Evolutionary conservation across 1,140 invertebrate species (phyloP).

Genomic region (Heliothis virescens): DNA sequence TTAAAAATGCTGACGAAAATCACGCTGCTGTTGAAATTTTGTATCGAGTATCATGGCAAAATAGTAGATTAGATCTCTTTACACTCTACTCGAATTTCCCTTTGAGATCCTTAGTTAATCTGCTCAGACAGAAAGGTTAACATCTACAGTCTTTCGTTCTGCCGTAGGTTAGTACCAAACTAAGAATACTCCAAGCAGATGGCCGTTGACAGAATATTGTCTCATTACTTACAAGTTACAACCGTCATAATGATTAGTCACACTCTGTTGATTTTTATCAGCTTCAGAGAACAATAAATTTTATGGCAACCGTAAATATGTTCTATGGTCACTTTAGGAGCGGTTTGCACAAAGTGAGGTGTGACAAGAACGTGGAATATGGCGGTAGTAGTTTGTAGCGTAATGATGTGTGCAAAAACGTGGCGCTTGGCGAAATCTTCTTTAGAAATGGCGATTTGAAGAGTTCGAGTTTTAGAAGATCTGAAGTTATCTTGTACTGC

Average conservation of each 20-base stretch:
- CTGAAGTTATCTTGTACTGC: too few relatives aligned
- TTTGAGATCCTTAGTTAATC: too few relatives aligned
- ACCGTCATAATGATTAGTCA: constrained; percentile 1
- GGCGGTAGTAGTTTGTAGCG: not conserved
- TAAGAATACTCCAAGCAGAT: not conserved
- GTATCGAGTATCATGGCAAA: not conserved
- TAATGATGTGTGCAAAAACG: not conserved
- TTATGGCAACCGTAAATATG: not conserved
- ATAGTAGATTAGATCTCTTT: too few relatives aligned
- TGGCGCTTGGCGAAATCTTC: not conserved
- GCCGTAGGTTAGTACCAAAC: not conserved
- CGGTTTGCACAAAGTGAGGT: too few relatives aligned
- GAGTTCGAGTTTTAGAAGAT: too few relatives aligned
- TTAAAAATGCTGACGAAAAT: not conserved
- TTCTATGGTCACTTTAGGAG: constrained; percentile 2
- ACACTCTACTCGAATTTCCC: too few relatives aligned
- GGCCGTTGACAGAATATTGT: not conserved
- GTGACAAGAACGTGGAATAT: too few relatives aligned
- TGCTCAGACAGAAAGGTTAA: not conserved
- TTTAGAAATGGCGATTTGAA: too few relatives aligned
- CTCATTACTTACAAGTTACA: constrained; percentile 2
- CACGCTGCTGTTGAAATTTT: not conserved
- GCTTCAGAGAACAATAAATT: constrained; percentile 19
- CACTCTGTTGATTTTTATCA: constrained; percentile 23
- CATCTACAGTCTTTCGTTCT: not conserved